Evolutionary conservation across 2,888 invertebrate genomes (phyloP).

Genomic region (Oxystoma pomonae): DNA sequence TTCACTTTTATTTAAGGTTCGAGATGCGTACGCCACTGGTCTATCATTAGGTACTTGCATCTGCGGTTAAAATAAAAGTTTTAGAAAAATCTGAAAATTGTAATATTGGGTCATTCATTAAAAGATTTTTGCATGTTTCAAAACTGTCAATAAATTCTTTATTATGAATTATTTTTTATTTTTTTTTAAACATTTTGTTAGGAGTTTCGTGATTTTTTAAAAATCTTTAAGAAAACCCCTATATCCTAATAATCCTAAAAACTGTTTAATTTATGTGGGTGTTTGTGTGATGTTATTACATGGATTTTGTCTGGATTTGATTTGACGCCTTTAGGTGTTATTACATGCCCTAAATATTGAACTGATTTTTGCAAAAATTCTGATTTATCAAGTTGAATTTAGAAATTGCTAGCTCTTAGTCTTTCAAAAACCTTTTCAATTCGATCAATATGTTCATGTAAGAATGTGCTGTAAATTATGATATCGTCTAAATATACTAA

Average conservation of each 20-base stretch:
- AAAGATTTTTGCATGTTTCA: constrained; percentile 7
- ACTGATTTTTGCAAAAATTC: constrained; percentile 18
- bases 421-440: constrained; percentile 11
- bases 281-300: constrained; percentile 13
- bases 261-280: constrained; percentile 13
- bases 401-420: constrained; percentile 14
- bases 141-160: constrained; percentile 6
- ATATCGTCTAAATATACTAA: not conserved
- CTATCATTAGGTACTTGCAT: constrained; percentile 13
- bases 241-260: constrained; percentile 10
- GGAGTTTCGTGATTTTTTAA: constrained; percentile 13
- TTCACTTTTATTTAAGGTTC: constrained; percentile 23
- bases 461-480: not conserved
- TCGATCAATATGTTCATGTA: constrained; percentile 9
- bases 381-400: constrained; percentile 24
- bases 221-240: constrained; percentile 16
- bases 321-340: constrained; percentile 18
- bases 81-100: not conserved
- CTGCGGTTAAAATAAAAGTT: not conserved
- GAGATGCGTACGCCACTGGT: constrained; percentile 23
- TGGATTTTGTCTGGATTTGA: constrained; percentile 21
- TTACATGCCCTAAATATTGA: constrained; percentile 21
- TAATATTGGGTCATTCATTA: not conserved
- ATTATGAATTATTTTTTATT: constrained; percentile 5
- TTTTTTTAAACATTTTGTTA: constrained; percentile 13